Evolutionary conservation across 2,888 invertebrate genomes (phyloP).

Genomic region (Lampropteryx suffumata): DNA sequence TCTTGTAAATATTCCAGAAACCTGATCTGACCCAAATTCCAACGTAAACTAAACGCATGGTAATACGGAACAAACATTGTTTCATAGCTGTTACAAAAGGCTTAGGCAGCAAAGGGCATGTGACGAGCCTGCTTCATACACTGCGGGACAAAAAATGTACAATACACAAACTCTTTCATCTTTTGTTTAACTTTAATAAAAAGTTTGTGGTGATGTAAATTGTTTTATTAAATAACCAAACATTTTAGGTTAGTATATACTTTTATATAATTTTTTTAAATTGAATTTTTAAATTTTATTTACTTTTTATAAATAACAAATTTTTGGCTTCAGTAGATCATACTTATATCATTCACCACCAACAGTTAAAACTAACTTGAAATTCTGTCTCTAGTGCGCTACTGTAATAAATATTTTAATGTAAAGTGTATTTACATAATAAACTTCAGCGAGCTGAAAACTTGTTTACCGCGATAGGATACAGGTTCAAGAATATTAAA

Average conservation of each 20-base stretch:
- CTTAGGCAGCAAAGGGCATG: constrained; percentile 17
- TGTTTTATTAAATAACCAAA: too few species aligned
- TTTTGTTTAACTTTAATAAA: too few species aligned
- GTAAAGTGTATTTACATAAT: constrained; percentile 19
- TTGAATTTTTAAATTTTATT: too few species aligned
- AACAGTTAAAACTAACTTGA: background rate
- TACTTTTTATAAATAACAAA: too few species aligned
- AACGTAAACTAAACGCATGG: constrained; percentile 20
- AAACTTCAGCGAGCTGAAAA: constrained; percentile 20
- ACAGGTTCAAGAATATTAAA: constrained; percentile 21
- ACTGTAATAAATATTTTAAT: constrained; percentile 23
- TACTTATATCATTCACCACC: background rate
- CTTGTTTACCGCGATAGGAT: constrained; percentile 22
- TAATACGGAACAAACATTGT: constrained; percentile 40
- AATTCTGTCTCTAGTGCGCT: constrained; percentile 6
- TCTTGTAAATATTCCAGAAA: too few species aligned
- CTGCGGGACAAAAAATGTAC: constrained; percentile 3
- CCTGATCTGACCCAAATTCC: too few species aligned
- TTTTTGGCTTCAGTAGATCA: too few species aligned
- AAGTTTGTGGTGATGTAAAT: too few species aligned
- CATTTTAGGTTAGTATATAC: too few species aligned
- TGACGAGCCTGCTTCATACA: constrained; percentile 2
- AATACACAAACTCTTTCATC: too few species aligned
- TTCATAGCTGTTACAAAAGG: constrained; percentile 39
- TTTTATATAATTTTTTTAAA: too few species aligned